Evolutionary conservation across 2,888 invertebrate species (phyloP).

Genomic region (Erebia epiphron): DNA sequence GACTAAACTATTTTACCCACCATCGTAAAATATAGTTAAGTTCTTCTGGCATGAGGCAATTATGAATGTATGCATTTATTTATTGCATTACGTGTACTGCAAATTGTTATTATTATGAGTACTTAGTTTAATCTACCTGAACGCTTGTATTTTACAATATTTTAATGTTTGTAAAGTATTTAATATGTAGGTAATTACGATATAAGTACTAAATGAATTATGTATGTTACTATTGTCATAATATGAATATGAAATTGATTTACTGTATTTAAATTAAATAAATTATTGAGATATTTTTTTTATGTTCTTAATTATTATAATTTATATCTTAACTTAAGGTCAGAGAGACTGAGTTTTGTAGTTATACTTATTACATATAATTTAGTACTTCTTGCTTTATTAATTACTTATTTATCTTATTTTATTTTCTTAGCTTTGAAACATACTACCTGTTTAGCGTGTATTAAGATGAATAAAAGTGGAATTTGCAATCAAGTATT

Average conservation of each 20-base stretch:
- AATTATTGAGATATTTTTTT: neutral
- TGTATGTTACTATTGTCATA: neutral
- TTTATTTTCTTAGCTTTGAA: too few relatives aligned
- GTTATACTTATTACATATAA: too few relatives aligned
- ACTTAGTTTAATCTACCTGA: constrained; percentile 3
- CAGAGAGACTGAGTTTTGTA: too few relatives aligned
- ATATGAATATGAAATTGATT: neutral
- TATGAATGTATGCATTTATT: neutral
- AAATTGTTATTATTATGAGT: neutral
- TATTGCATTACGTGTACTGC: constrained; percentile 2
- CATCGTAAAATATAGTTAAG: neutral
- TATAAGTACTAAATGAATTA: neutral
- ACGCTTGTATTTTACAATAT: constrained; percentile 9
- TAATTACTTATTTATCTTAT: too few relatives aligned
- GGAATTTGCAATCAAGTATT: neutral
- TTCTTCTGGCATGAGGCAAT: neutral
- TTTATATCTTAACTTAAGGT: too few relatives aligned
- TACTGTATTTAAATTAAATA: neutral
- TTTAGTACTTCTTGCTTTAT: too few relatives aligned
- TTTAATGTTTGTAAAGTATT: too few relatives aligned
- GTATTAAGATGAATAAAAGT: neutral
- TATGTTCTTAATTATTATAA: too few relatives aligned
- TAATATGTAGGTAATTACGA: too few relatives aligned
- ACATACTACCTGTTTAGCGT: neutral
- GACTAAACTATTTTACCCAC: neutral